Evolutionary conservation across 2,113 vertebrate species (phyloP), one percentile per base, ranked within the genome.

Genomic region (Sorex fumeus): DNA sequence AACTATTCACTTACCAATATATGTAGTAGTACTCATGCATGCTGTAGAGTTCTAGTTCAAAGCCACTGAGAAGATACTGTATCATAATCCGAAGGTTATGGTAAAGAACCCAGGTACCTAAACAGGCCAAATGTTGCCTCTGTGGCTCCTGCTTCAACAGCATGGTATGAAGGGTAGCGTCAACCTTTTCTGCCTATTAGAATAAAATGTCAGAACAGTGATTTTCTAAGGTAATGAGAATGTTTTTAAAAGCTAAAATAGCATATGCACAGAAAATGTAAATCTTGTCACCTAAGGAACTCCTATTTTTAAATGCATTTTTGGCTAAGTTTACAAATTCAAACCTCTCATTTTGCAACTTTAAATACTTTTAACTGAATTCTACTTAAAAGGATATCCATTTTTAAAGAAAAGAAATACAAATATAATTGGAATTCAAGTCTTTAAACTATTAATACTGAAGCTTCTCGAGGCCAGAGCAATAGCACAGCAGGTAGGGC

Each of bases 21-120:
- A 99, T 98, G 98, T 99, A 99, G 97, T 99, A 99, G 97, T 99
- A 99, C 87, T 99, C 99, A 27, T 99, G 99, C 99, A 99, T 99
- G 97, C 99, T 99, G 97, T 99, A 99, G 53, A 99, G 99, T 94
- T 99, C 99, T 97, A 99, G 97, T 93, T 99, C 99, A 91, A 99
- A 99, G 96, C 99, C 99, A 82, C 99, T 99, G 94, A 99, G 98
- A 95, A 99, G 98, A 97, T 99, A 99, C 91, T 99, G 99, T 97
- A 99, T 99, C 99, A 99, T 99, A 96, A 99, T 99, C 70, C 99
- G 98, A 93, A 99, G 98, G 97, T 99, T 99, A 95, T 99, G 99
- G 95, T 99, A 99, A 8, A 99, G 98, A 92, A 99, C 99, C 99
- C 99, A 99, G 45, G 99, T 99, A 77, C 99, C 99, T 90, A 99